Percentiles rank a stretch among this genome's conserved stretches.
phyloP scores from a whole-genome alignment of 1,140 invertebrate species.

The Apis florea region DNA sequence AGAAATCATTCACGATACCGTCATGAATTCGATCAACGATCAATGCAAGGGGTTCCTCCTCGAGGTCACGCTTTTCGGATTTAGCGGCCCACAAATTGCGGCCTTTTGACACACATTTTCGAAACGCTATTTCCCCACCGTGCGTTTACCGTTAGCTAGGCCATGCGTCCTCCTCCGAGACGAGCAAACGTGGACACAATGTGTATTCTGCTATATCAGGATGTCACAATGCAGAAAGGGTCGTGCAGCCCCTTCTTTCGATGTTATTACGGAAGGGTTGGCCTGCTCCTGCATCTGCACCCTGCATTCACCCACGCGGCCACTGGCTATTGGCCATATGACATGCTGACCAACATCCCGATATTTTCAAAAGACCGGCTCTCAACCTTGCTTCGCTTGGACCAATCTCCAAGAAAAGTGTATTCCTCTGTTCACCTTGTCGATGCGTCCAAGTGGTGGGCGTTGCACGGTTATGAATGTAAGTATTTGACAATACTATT shows the following conservation, averaged over 20 bases:
- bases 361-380: constrained; percentile 59
- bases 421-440: neutral
- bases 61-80: constrained; percentile 29
- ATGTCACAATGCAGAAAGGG: constrained; percentile 67
- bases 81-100: constrained; percentile 59
- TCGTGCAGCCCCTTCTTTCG: constrained; percentile 68
- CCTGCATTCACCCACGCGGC: constrained; percentile 71
- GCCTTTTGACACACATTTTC: constrained; percentile 75
- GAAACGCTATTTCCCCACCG: constrained; percentile 28
- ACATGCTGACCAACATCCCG: constrained; percentile 80
- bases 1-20: too few relatives aligned
- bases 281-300: constrained; percentile 73
- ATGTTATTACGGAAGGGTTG: constrained; percentile 79
- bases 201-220: constrained; percentile 56
- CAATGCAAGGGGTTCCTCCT: neutral
- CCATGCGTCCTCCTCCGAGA: constrained; percentile 36
- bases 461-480: constrained; percentile 4
- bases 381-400: constrained; percentile 54
- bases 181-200: constrained; percentile 14
- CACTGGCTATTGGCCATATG: constrained; percentile 78
- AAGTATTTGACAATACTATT: neutral
- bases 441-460: neutral
- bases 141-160: constrained; percentile 72
- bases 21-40: neutral
- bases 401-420: neutral